Percentiles rank a stretch among this genome's conserved stretches.
These are phyloP conservation scores for Myotis myotis DNA, from an alignment of 2,797 vertebrate genomes.

Conservation along the genomic window DNA sequence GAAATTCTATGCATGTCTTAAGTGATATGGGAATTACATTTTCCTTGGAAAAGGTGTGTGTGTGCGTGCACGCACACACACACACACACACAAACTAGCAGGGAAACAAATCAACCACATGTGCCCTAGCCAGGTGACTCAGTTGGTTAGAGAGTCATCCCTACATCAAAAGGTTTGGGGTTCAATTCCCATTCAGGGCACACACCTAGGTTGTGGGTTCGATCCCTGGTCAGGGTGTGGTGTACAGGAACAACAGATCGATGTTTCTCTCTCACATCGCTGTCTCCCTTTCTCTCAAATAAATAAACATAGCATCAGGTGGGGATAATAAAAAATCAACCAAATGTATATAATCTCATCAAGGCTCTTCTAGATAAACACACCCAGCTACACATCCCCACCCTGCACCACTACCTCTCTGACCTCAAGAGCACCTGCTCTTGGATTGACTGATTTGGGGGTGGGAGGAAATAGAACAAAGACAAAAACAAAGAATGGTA, in stretches of 20 bases:
- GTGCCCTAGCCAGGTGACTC: neutral
- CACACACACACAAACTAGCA: neutral
- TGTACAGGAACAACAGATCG: neutral
- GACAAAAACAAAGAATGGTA: constrained; percentile 20
- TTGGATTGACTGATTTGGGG: neutral
- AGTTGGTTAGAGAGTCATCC: neutral
- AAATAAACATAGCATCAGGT: neutral
- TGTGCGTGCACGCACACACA: neutral
- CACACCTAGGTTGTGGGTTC: neutral
- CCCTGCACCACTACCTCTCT: neutral
- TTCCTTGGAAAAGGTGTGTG: constrained; percentile 30
- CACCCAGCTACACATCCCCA: neutral
- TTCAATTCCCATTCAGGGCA: neutral
- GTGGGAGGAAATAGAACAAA: neutral
- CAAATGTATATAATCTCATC: constrained; percentile 13
- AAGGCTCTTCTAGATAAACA: neutral
- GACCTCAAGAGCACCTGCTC: neutral
- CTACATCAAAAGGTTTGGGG: neutral
- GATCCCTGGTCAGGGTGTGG: neutral
- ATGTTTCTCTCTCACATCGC: neutral
- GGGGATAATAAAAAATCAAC: neutral
- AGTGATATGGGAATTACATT: neutral
- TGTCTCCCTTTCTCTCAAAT: neutral
- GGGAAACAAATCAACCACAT: neutral
- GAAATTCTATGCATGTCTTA: neutral